Conservation (phyloP, 2,113 vertebrate species). For the Solenodon paradoxus region DNA sequence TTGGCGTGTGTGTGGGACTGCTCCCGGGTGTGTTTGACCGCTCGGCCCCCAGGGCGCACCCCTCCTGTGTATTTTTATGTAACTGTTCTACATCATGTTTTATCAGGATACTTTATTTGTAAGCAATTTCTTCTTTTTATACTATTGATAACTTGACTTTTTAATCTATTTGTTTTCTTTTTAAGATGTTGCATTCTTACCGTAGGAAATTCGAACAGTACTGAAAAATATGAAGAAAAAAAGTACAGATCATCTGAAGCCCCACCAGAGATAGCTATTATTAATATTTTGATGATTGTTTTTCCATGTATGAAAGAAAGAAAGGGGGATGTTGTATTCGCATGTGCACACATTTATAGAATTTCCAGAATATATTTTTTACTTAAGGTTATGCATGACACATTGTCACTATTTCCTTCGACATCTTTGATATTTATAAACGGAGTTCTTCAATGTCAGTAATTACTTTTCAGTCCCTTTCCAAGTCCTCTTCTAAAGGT, state of each 20-base stretch:
- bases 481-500: not conserved
- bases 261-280: not conserved
- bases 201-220: not conserved
- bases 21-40: no score
- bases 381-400: not conserved
- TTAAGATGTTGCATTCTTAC: constrained; percentile 6
- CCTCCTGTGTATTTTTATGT: not conserved
- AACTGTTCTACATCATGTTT: not conserved
- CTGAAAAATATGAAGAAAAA: constrained; percentile 14
- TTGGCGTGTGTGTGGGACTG: no score
- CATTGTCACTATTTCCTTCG: not conserved
- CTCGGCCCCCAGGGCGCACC: no score
- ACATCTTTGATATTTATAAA: not conserved
- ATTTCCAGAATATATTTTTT: not conserved
- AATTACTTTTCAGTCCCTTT: not conserved
- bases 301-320: not conserved
- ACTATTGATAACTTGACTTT: not conserved
- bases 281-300: not conserved
- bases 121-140: not conserved
- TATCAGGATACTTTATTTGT: not conserved
- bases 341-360: not conserved
- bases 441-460: not conserved
- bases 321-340: not conserved
- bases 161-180: not conserved
- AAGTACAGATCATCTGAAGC: not conserved